Conservation (phyloP, 2,797 vertebrate species). For the Valencia hispanica region DNA sequence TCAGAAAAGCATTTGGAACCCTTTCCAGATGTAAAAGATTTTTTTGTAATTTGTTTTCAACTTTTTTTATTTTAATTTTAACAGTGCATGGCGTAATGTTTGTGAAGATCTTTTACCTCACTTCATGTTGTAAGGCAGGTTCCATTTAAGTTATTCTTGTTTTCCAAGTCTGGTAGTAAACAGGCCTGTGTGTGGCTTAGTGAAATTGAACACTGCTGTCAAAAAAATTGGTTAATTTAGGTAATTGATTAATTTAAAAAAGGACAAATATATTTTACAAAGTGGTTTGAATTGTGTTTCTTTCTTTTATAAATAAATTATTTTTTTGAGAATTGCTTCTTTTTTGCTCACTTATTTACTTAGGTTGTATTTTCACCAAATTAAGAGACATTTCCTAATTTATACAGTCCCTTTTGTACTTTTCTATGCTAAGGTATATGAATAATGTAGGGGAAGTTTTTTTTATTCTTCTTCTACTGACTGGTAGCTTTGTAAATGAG, state of each 20-base stretch:
- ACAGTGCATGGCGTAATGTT: background rate
- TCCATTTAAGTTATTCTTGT: background rate
- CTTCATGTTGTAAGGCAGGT: background rate
- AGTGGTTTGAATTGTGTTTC: background rate
- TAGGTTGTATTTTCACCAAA: background rate
- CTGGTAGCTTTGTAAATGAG: background rate
- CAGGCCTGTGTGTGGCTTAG: background rate
- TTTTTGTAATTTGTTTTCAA: background rate
- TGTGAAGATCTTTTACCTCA: background rate
- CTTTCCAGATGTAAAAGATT: background rate
- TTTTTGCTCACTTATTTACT: background rate
- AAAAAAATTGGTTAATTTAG: background rate
- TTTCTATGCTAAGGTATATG: background rate
- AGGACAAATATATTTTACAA: background rate
- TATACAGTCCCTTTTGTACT: background rate
- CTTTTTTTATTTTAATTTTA: too few species aligned
- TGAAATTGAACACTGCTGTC: background rate
- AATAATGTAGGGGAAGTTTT: background rate
- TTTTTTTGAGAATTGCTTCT: background rate
- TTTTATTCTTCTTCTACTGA: background rate
- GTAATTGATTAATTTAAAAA: background rate
- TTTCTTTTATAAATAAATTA: background rate
- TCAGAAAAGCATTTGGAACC: too few species aligned
- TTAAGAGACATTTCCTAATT: background rate
- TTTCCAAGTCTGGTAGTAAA: background rate